Conservation (phyloP, 1,140 invertebrate genomes). For the Ooceraea biroi region DNA sequence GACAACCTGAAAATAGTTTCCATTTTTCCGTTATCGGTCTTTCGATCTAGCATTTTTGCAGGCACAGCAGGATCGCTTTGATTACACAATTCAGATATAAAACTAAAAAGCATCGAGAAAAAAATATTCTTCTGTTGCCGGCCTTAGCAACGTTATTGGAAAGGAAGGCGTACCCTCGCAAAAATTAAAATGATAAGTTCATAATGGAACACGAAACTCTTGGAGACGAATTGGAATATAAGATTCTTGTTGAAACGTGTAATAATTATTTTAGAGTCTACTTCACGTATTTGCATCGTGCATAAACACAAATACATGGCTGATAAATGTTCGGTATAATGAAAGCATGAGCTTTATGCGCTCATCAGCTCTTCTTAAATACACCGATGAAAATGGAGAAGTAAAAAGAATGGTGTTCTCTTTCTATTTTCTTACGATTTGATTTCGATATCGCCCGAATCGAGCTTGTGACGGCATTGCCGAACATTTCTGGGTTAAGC, state of each 20-base stretch:
- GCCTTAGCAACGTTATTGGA: not conserved
- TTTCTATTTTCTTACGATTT: not conserved
- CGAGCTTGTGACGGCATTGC: slow-evolving; percentile 11
- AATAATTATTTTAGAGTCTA: slow-evolving; percentile 5
- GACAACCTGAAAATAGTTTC: slow-evolving; percentile 40
- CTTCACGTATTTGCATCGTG: not conserved
- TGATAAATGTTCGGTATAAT: too few species aligned
- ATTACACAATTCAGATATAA: not conserved
- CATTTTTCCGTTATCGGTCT: slow-evolving; percentile 20
- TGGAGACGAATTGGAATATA: too few species aligned
- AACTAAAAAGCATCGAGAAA: slow-evolving; percentile 28
- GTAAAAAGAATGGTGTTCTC: not conserved
- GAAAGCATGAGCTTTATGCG: too few species aligned
- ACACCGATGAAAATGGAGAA: not conserved
- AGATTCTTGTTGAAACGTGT: not conserved
- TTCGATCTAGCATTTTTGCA: slow-evolving; percentile 15
- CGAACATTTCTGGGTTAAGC: slow-evolving; percentile 38
- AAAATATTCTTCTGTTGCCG: not conserved
- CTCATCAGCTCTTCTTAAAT: not conserved
- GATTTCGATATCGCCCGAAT: slow-evolving; percentile 14
- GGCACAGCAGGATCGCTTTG: slow-evolving; percentile 1
- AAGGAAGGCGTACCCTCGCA: not conserved
- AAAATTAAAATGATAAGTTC: slow-evolving; percentile 25
- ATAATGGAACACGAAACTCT: slow-evolving; percentile 10
- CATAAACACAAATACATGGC: too few species aligned